These are phyloP conservation scores for Illadopsis cleaveri DNA, from an alignment of 2,113 vertebrate genomes.

Conservation along the genomic window DNA sequence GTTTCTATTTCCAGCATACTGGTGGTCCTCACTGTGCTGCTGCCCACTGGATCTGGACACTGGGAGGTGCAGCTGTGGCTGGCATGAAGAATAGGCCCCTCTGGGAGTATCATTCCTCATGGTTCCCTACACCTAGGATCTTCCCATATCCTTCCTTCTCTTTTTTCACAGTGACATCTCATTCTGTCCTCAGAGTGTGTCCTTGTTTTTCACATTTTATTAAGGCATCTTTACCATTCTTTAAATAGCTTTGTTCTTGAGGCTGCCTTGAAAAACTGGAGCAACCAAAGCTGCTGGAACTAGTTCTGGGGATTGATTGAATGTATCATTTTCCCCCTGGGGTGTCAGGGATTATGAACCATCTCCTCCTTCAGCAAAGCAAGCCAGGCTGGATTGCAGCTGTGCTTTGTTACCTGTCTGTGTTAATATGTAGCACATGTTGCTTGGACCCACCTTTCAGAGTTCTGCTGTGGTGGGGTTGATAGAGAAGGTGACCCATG, in stretches of 20 bases:
- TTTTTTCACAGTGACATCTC: not conserved
- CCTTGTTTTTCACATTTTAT: not conserved
- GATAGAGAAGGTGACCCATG: not conserved
- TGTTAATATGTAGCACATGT: rapidly evolving
- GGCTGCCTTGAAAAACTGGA: not conserved
- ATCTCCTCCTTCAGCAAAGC: not conserved
- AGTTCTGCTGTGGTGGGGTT: rapidly evolving
- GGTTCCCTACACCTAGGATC: not conserved
- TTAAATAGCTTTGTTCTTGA: constrained; percentile 26
- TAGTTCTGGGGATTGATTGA: not conserved
- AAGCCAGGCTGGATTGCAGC: not conserved
- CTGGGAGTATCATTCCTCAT: rapidly evolving
- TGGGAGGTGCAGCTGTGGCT: not conserved
- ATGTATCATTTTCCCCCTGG: not conserved
- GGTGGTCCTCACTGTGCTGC: not conserved
- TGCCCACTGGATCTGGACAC: not conserved
- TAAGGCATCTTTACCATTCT: not conserved
- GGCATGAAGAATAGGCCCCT: not conserved
- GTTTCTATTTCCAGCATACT: not conserved
- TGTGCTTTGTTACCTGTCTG: not conserved
- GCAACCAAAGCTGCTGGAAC: not conserved
- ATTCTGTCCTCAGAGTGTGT: not conserved
- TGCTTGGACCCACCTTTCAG: not conserved
- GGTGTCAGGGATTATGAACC: not conserved
- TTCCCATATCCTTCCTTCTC: not conserved